Evolutionary conservation across 2,888 invertebrate genomes (phyloP).

Genomic region (Ptychoptera contaminata): DNA sequence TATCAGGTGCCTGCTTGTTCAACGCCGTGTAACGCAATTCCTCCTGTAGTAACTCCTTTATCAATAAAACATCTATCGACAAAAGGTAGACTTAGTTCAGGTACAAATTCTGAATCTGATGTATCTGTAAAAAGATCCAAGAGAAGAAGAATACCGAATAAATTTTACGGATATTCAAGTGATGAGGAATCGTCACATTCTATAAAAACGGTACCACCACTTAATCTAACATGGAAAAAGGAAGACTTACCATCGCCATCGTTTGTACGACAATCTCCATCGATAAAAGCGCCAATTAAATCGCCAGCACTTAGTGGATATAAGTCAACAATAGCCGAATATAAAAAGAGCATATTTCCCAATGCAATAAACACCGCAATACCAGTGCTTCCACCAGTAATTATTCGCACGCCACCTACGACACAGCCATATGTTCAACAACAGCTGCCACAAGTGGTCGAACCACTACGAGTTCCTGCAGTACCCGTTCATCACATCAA

Average conservation of each 20-base stretch:
- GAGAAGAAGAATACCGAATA: conserved; percentile 64
- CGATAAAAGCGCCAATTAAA: conserved; percentile 16
- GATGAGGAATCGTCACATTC: conserved; percentile 51
- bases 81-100: conserved; percentile 17
- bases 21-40: no score
- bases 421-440: conserved; percentile 5
- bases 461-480: conserved; percentile 15
- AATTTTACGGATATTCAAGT: conserved; percentile 77
- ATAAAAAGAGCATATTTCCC: conserved; percentile 14
- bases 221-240: conserved; percentile 57
- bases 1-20: no score
- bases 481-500: conserved; percentile 13
- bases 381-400: conserved; percentile 12
- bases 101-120: conserved; percentile 39
- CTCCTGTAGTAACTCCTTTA: no score
- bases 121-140: conserved; percentile 52
- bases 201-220: conserved; percentile 40
- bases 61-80: no score
- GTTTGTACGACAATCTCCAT: background rate
- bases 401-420: conserved; percentile 6
- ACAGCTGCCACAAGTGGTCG: conserved; percentile 11
- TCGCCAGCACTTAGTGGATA: conserved; percentile 14
- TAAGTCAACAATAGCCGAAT: conserved; percentile 21
- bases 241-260: conserved; percentile 46
- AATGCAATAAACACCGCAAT: conserved; percentile 4